Evolutionary conservation across 2,888 invertebrate genomes (phyloP).

Genomic region (Metellina segmentata): DNA sequence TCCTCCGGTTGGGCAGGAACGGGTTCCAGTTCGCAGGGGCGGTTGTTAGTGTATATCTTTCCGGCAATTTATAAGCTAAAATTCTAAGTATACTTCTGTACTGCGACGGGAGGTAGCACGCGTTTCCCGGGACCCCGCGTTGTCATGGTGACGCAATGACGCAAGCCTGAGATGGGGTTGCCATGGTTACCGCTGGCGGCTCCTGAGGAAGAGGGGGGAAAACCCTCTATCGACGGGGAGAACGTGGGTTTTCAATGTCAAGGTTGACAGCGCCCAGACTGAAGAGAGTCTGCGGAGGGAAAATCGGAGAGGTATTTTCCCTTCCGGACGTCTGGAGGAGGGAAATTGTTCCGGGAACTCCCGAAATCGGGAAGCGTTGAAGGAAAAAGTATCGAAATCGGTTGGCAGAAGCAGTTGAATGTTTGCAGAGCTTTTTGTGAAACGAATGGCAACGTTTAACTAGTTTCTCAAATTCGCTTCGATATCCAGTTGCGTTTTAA

Average conservation of each 20-base stretch:
- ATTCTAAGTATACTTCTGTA: constrained; percentile 65
- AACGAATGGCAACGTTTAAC: too few species aligned
- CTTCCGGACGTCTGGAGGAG: background rate
- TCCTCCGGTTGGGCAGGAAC: constrained; percentile 1
- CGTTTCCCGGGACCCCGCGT: constrained; percentile 73
- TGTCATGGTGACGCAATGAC: constrained; percentile 73
- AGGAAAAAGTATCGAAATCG: background rate
- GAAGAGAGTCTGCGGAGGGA: constrained; percentile 26
- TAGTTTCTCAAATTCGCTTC: too few species aligned
- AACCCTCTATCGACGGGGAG: constrained; percentile 44
- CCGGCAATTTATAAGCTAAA: constrained; percentile 48
- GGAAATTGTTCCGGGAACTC: background rate
- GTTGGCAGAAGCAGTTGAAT: too few species aligned
- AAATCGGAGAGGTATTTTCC: constrained; percentile 37
- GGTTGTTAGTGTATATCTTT: constrained; percentile 14
- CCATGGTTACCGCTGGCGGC: constrained; percentile 53
- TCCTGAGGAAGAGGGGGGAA: constrained; percentile 13
- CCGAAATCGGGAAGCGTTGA: background rate
- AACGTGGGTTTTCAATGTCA: constrained; percentile 61
- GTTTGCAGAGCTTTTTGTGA: too few species aligned
- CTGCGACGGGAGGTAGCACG: constrained; percentile 61
- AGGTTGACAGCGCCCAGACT: constrained; percentile 68
- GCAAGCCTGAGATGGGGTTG: constrained; percentile 76
- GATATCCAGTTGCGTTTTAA: too few species aligned
- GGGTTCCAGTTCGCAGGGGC: constrained; percentile 19